These are phyloP conservation scores for Heliconius ethilla DNA, from an alignment of 2,888 invertebrate genomes.

Conservation along the genomic window DNA sequence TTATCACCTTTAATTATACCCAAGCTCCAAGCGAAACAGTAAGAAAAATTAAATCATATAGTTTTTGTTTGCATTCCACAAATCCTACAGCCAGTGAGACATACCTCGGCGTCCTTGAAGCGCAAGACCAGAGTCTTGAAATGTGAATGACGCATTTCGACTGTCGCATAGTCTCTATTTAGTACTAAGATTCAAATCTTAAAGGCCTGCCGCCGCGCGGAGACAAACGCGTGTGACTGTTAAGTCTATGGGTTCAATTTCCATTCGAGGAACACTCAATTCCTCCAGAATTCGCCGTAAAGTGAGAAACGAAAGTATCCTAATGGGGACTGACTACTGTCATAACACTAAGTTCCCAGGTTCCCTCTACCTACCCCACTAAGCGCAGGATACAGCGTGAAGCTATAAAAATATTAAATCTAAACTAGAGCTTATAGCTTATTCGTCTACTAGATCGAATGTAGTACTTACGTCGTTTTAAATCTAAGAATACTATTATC, in stretches of 20 bases:
- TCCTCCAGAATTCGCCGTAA: too few species aligned
- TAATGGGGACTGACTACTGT: too few species aligned
- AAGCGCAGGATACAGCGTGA: too few species aligned
- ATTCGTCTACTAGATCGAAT: conserved; percentile 19
- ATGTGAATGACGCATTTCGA: conserved; percentile 62
- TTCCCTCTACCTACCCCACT: too few species aligned
- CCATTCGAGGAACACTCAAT: too few species aligned
- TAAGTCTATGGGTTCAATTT: too few species aligned
- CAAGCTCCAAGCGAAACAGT: conserved; percentile 33
- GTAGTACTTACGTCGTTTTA: conserved; percentile 3
- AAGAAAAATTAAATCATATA: conserved; percentile 50
- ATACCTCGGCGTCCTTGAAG: conserved; percentile 68
- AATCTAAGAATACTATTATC: conserved; percentile 28
- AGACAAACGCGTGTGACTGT: too few species aligned
- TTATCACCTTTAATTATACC: conserved; percentile 16
- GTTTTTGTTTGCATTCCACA: conserved; percentile 67
- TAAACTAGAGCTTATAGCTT: conserved; percentile 18
- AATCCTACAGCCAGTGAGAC: conserved; percentile 50
- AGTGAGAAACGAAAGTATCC: too few species aligned
- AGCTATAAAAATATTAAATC: conserved; percentile 12
- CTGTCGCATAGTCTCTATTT: conserved; percentile 14
- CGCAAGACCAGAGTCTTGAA: conserved; percentile 62
- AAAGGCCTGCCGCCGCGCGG: background rate
- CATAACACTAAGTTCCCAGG: too few species aligned
- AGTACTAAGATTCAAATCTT: conserved; percentile 33